A percentile compares a stretch with the other conserved stretches of the same genome.
These are phyloP conservation scores for Norana najaformis DNA, from an alignment of 2,888 invertebrate genomes.

Conservation along the genomic window DNA sequence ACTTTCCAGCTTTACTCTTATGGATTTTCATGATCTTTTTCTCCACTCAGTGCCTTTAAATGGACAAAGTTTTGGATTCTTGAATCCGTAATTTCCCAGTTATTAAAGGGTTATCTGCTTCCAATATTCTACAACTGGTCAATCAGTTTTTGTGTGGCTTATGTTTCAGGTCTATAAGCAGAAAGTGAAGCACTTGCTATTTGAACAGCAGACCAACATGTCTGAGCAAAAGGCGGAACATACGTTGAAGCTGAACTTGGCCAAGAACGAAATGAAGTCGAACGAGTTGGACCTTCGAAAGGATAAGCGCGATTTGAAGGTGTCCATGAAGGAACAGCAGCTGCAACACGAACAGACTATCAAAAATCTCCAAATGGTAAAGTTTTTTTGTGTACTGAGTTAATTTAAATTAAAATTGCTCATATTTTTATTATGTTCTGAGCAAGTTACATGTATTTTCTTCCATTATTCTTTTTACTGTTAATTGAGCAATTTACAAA, in stretches of 20 bases:
- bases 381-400: no score
- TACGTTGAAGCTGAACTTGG: conserved; percentile 71
- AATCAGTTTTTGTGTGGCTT: no score
- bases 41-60: no score
- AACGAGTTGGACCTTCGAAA: conserved; percentile 78
- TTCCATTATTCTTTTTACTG: no score
- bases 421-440: not conserved
- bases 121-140: no score
- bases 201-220: conserved; percentile 83
- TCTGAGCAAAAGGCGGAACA: conserved; percentile 81
- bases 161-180: conserved; percentile 76
- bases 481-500: no score
- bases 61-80: no score
- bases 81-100: no score
- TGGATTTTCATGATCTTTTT: no score
- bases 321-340: conserved; percentile 73
- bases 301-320: conserved; percentile 74
- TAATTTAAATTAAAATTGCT: not conserved
- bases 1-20: no score
- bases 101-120: no score
- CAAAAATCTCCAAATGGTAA: conserved; percentile 72
- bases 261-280: conserved; percentile 79
- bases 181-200: conserved; percentile 88
- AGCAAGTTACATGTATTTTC: no score
- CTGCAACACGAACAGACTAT: conserved; percentile 75